A percentile compares a stretch with the other conserved stretches of the same genome.
These are phyloP conservation scores for Zhuqinia jingwanae DNA, from an alignment of 2,888 invertebrate species.

Conservation along the genomic window DNA sequence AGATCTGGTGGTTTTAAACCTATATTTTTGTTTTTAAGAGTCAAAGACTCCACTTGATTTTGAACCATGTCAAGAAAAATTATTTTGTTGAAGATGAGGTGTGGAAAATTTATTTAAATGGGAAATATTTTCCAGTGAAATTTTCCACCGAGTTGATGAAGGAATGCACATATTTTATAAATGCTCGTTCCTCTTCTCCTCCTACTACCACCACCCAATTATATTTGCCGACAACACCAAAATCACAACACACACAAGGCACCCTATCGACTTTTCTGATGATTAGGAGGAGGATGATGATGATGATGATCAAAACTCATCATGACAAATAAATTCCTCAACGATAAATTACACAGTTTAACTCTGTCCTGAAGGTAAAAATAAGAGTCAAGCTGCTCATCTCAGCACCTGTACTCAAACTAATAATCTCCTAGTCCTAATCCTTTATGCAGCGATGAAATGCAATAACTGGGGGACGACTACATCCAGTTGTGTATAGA, in stretches of 20 bases:
- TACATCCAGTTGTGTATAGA: too few species aligned
- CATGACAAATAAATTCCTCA: slow-evolving; percentile 54
- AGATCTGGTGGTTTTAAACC: background rate
- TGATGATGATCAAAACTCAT: slow-evolving; percentile 41
- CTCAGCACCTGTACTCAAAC: slow-evolving; percentile 38
- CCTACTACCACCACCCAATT: slow-evolving; percentile 26
- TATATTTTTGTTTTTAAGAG: background rate
- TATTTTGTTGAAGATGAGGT: background rate
- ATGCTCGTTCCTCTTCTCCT: background rate
- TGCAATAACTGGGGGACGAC: background rate
- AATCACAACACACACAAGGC: slow-evolving; percentile 44
- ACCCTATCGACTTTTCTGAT: slow-evolving; percentile 62
- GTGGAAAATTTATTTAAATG: background rate
- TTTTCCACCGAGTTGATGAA: background rate
- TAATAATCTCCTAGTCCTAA: slow-evolving; percentile 18
- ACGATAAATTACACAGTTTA: slow-evolving; percentile 56
- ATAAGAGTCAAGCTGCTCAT: slow-evolving; percentile 11
- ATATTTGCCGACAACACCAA: background rate
- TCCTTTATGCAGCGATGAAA: too few species aligned
- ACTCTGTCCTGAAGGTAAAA: slow-evolving; percentile 45
- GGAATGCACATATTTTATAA: background rate
- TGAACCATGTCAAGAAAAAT: slow-evolving; percentile 56
- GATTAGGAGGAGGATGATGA: too few species aligned
- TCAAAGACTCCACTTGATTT: slow-evolving; percentile 18
- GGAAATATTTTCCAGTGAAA: background rate